These are phyloP conservation scores for Ochropleura leucogaster DNA, from an alignment of 2,888 invertebrate species.

Conservation along the genomic window DNA sequence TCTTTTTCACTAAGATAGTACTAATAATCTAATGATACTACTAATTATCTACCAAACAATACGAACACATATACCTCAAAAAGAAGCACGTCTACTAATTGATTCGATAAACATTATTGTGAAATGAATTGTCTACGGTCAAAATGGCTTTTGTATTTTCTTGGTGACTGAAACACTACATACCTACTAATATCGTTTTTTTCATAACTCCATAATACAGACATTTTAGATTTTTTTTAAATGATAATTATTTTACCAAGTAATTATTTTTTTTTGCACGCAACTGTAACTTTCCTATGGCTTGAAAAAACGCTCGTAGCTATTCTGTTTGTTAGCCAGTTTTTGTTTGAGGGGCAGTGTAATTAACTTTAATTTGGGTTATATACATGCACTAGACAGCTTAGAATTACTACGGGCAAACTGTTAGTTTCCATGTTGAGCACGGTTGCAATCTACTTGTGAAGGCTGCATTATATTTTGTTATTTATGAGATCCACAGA, in stretches of 20 bases:
- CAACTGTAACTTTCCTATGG: constrained; percentile 22
- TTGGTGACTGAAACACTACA: no score
- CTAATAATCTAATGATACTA: no score
- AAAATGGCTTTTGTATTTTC: no score
- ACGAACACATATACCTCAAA: no score
- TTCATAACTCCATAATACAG: background rate
- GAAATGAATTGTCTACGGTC: no score
- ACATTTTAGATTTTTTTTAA: background rate
- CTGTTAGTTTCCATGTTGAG: constrained; percentile 45
- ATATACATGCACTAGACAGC: constrained; percentile 51
- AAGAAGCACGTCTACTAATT: no score
- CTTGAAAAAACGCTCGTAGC: constrained; percentile 38
- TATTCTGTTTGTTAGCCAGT: constrained; percentile 33
- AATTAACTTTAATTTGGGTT: constrained; percentile 56
- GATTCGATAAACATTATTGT: no score
- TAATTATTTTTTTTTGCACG: constrained; percentile 6
- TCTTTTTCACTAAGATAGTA: background rate
- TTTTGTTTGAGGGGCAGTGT: constrained; percentile 47
- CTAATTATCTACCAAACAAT: background rate
- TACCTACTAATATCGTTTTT: background rate
- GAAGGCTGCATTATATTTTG: constrained; percentile 57
- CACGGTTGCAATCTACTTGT: constrained; percentile 44
- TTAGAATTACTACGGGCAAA: constrained; percentile 47
- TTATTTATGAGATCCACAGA: constrained; percentile 57
- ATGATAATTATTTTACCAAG: background rate